These are phyloP conservation scores for Plebejus argus DNA, from an alignment of 2,888 invertebrate genomes.

Conservation along the genomic window DNA sequence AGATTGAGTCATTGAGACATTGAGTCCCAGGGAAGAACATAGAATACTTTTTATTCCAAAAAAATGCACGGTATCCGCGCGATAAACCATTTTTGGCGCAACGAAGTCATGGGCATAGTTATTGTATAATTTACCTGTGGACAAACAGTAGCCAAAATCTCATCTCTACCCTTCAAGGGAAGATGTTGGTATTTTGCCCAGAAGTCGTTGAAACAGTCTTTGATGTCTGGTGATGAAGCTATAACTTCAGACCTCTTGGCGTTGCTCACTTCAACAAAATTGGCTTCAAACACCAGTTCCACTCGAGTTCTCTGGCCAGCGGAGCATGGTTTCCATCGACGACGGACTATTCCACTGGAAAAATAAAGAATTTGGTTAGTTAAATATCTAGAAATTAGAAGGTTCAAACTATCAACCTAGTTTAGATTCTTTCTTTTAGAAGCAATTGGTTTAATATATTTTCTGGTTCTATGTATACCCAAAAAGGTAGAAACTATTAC, in stretches of 20 bases:
- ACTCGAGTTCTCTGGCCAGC: conserved; percentile 84
- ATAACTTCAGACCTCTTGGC: conserved; percentile 69
- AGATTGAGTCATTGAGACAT: no score
- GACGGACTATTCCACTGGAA: conserved; percentile 87
- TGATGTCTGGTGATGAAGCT: conserved; percentile 83
- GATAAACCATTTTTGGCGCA: no score
- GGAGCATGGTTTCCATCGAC: conserved; percentile 85
- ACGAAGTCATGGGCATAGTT: neutral
- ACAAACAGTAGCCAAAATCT: conserved; percentile 89
- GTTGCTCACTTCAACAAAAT: conserved; percentile 85
- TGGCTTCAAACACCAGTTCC: conserved; percentile 86
- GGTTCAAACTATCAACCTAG: no score
- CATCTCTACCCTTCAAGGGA: conserved; percentile 87
- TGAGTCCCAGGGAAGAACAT: no score
- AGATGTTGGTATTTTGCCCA: conserved; percentile 84
- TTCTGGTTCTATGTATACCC: no score
- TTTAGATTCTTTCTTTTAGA: no score
- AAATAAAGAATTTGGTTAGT: neutral
- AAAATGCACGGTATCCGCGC: no score
- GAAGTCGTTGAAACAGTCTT: conserved; percentile 85
- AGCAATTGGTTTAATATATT: no score
- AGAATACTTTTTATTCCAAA: no score
- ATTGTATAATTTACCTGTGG: conserved; percentile 83
- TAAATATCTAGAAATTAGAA: neutral
- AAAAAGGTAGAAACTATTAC: no score